phyloP scores from a whole-genome alignment of 1,140 invertebrate genomes.

The Polyergus mexicanus region DNA sequence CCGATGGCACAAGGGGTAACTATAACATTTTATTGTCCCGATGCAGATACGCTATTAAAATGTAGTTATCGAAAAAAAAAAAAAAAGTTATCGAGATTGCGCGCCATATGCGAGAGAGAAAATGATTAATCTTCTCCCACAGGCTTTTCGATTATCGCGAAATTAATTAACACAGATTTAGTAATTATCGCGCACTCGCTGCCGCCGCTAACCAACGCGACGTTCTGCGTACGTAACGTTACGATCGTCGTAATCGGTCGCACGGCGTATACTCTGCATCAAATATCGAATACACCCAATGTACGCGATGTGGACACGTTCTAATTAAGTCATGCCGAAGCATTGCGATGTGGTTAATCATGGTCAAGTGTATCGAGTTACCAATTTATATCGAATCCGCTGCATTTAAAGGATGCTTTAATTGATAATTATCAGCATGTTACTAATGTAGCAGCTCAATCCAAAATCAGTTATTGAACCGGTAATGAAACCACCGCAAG shows the following conservation, averaged over 20 bases:
- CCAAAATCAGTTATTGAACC: slow-evolving; percentile 35
- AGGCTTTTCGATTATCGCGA: slow-evolving; percentile 69
- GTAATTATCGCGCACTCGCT: slow-evolving; percentile 70
- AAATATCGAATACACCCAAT: slow-evolving; percentile 46
- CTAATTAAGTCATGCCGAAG: slow-evolving; percentile 57
- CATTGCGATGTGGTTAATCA: slow-evolving; percentile 59
- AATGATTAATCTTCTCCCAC: slow-evolving; percentile 73
- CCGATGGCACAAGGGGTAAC: neutral
- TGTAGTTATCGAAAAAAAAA: slow-evolving; percentile 22
- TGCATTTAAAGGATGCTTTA: slow-evolving; percentile 50
- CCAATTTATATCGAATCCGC: slow-evolving; percentile 54
- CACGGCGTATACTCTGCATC: slow-evolving; percentile 2
- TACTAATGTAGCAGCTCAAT: slow-evolving; percentile 27
- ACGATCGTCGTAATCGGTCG: slow-evolving; percentile 17
- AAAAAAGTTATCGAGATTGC: slow-evolving; percentile 64
- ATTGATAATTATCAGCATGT: slow-evolving; percentile 57
- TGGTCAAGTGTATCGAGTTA: slow-evolving; percentile 42
- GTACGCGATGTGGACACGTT: slow-evolving; percentile 7
- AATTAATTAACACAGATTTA: slow-evolving; percentile 77
- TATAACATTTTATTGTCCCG: slow-evolving; percentile 27
- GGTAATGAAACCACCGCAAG: neutral
- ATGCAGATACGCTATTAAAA: neutral
- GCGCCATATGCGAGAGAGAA: slow-evolving; percentile 56
- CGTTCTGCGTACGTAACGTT: slow-evolving; percentile 16
- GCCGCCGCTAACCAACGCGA: neutral